Conservation (phyloP, 2,797 vertebrate genomes). For the Gymnodraco acuticeps region DNA sequence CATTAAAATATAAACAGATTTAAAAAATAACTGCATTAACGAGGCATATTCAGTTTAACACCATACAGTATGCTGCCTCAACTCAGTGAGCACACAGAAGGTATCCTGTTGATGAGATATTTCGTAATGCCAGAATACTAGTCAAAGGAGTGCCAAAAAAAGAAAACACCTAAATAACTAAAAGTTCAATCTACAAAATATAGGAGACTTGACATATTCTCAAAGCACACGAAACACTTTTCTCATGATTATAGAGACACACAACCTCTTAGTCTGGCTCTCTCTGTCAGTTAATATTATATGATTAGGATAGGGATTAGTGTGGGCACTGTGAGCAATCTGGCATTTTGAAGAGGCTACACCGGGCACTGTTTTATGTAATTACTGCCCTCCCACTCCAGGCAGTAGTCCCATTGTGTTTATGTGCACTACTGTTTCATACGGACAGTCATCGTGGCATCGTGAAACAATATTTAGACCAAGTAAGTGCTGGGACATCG, state of each 20-base stretch:
- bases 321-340: conserved; percentile 68
- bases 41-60: neutral
- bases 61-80: conserved; percentile 17
- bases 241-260: conserved; percentile 45
- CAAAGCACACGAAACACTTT: conserved; percentile 41
- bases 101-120: conserved; percentile 12
- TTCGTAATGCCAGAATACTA: conserved; percentile 1
- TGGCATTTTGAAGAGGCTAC: conserved; percentile 61
- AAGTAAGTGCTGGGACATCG: conserved; percentile 10
- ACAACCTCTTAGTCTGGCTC: conserved; percentile 41
- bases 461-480: conserved; percentile 47
- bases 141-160: conserved; percentile 3
- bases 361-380: conserved; percentile 59
- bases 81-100: conserved; percentile 3
- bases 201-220: conserved; percentile 48
- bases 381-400: conserved; percentile 67
- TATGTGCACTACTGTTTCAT: conserved; percentile 41
- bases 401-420: conserved; percentile 59
- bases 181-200: conserved; percentile 28
- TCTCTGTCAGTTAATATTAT: conserved; percentile 65
- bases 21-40: conserved; percentile 3
- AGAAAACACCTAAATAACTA: conserved; percentile 8
- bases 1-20: neutral
- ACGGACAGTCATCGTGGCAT: conserved; percentile 47
- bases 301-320: conserved; percentile 71